Evolutionary conservation across 1,140 invertebrate genomes (phyloP).

Genomic region (Hermetia illucens): DNA sequence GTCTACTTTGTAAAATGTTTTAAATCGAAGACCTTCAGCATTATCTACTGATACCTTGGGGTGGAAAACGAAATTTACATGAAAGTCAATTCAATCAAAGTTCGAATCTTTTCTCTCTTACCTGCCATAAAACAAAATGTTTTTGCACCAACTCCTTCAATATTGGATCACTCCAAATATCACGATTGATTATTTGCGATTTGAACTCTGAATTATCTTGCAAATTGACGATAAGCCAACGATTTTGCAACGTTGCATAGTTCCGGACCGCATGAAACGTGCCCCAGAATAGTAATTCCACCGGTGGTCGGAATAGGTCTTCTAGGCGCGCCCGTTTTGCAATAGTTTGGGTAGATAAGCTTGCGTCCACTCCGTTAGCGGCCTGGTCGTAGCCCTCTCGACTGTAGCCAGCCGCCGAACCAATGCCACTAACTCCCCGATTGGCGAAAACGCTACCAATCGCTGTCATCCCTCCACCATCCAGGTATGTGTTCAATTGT

Average conservation of each 20-base stretch:
- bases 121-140: slow-evolving; percentile 71
- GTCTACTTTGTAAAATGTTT: slow-evolving; percentile 53
- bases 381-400: no score
- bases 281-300: slow-evolving; percentile 54
- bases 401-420: no score
- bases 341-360: no score
- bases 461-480: no score
- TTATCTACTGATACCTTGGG: slow-evolving; percentile 50
- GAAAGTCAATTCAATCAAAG: background rate
- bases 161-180: slow-evolving; percentile 56
- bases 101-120: slow-evolving; percentile 23
- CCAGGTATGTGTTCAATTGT: no score
- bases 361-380: no score
- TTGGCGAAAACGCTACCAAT: no score
- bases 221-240: slow-evolving; percentile 66
- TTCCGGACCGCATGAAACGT: slow-evolving; percentile 50
- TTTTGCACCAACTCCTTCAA: slow-evolving; percentile 51
- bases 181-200: slow-evolving; percentile 59
- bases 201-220: slow-evolving; percentile 62
- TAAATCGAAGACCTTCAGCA: slow-evolving; percentile 50
- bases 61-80: background rate
- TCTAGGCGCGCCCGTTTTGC: slow-evolving; percentile 38
- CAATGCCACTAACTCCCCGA: no score
- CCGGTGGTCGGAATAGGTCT: slow-evolving; percentile 60
- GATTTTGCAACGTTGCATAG: slow-evolving; percentile 40